Percentiles rank a stretch among this genome's conserved stretches.
phyloP scores from a whole-genome alignment of 2,113 vertebrate species.

The Antechinus stuartii region DNA sequence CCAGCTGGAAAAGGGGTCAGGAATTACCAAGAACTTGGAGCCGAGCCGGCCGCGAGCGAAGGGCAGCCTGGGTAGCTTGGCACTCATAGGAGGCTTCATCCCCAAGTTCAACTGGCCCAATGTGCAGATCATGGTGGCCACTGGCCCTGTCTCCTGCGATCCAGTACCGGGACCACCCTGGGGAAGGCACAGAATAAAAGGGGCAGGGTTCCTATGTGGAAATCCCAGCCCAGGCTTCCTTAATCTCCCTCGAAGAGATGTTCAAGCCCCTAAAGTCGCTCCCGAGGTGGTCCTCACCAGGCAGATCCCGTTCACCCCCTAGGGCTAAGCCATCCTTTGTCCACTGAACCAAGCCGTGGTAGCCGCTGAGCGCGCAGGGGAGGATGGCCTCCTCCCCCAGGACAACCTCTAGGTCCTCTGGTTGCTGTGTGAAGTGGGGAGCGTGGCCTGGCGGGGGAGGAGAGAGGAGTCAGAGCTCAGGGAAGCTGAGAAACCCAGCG shows the following conservation, averaged over 20 bases:
- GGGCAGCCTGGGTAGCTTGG: slow-evolving; percentile 92
- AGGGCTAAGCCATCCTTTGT: slow-evolving; percentile 94
- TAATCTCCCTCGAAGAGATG: background rate
- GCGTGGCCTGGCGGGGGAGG: slow-evolving; percentile 82
- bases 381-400: slow-evolving; percentile 90
- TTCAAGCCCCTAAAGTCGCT: background rate
- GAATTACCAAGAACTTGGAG: slow-evolving; percentile 88
- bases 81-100: slow-evolving; percentile 94
- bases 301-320: slow-evolving; percentile 92
- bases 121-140: slow-evolving; percentile 93
- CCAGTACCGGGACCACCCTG: slow-evolving; percentile 94
- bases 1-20: background rate
- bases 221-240: background rate
- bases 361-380: slow-evolving; percentile 91
- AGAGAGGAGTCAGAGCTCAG: background rate
- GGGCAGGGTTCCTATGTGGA: background rate
- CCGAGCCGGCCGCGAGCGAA: slow-evolving; percentile 91
- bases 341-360: slow-evolving; percentile 94
- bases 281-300: slow-evolving; percentile 83
- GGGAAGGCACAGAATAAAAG: background rate
- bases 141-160: slow-evolving; percentile 89
- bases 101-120: slow-evolving; percentile 89
- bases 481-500: background rate
- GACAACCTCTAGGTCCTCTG: slow-evolving; percentile 90
- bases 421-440: slow-evolving; percentile 93